These are phyloP conservation scores for Eledone cirrhosa DNA, from an alignment of 2,888 invertebrate species.

Conservation along the genomic window DNA sequence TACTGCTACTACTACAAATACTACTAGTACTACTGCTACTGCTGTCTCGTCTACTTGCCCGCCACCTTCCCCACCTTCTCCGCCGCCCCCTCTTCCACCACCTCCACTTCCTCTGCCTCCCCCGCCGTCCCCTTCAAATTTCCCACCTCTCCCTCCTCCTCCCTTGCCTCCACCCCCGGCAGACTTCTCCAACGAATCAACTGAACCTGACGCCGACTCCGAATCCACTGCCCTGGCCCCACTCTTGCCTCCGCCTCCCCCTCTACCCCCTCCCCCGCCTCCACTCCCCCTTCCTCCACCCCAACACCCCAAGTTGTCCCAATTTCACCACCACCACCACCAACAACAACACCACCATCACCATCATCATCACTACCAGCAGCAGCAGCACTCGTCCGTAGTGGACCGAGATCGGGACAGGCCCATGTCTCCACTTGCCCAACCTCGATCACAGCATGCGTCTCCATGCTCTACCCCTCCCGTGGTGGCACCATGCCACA, in stretches of 20 bases:
- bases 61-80: conserved; percentile 35
- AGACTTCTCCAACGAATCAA: conserved; percentile 5
- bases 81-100: conserved; percentile 35
- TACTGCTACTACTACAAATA: not conserved
- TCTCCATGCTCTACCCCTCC: not conserved
- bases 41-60: conserved; percentile 35
- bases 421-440: conserved; percentile 15
- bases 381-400: conserved; percentile 26
- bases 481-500: conserved; percentile 1
- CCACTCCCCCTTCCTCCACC: conserved; percentile 39
- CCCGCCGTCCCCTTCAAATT: conserved; percentile 29
- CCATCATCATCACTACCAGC: conserved; percentile 42
- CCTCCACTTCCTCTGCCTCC: conserved; percentile 32
- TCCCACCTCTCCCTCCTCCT: conserved; percentile 34
- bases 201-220: not conserved
- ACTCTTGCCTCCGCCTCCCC: conserved; percentile 29
- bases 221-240: conserved; percentile 26
- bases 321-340: conserved; percentile 18
- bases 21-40: conserved; percentile 37
- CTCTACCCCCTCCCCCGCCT: conserved; percentile 40
- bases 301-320: not conserved
- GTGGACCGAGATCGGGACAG: conserved; percentile 12
- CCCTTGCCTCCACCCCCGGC: conserved; percentile 2
- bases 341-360: conserved; percentile 10
- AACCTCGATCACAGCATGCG: not conserved